Base-by-base conservation (phyloP, 30 jellyfish, hydroid and myxozoan genomes). In the Clytia hemisphaerica region DNA sequence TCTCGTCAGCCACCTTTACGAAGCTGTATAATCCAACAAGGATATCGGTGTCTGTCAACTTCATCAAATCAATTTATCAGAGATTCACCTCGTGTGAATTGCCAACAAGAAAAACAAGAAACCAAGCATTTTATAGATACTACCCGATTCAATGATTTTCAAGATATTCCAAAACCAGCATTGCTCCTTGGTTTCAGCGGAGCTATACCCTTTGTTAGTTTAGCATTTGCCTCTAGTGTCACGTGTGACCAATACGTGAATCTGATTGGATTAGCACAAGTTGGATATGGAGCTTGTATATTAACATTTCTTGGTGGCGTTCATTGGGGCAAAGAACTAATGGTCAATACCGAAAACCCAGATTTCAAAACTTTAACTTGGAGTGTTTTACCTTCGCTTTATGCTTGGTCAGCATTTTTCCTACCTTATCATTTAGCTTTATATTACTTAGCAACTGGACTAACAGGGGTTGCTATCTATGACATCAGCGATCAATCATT, bases 241-340 rank as follows among this genome's bases (percentile, higher is more conserved):
- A 46, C 60, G n/a, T n/a, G n/a, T 30, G 60, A 46, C 2, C 72
- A 61, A 2, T 61, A 24, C 35, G 27, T 65, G 21, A 26, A 24
- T 5, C 19, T 37, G 64, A 29, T 61, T 12, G 75, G 67, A 61
- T 3, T 24, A 25, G 75, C 66, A 61, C 75, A 61, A 61, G 61
- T 37, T 16, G 16, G 58, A 14, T 61, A 61, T 38, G 75, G 67
- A 2, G 75, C 75, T 2, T 61, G 75, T 61, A 61, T 61, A 27
- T 61, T 61, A 38, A 61, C 75, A 7, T 61, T 61, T 61, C 75
- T 61, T 30, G 75, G 75, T 29, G 75, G 58, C 16, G 75, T 61
- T 3, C 75, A 61, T 61, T 61, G 75, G 75, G 75, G 75, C 30
- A 61, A 29, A 35, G 75, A 32, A 61, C n/a, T 61, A 35, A 37